Percentiles rank a stretch among this genome's conserved stretches.
Evolutionary conservation across 2,888 invertebrate genomes (phyloP).

Genomic region (Venusia cambrica): DNA sequence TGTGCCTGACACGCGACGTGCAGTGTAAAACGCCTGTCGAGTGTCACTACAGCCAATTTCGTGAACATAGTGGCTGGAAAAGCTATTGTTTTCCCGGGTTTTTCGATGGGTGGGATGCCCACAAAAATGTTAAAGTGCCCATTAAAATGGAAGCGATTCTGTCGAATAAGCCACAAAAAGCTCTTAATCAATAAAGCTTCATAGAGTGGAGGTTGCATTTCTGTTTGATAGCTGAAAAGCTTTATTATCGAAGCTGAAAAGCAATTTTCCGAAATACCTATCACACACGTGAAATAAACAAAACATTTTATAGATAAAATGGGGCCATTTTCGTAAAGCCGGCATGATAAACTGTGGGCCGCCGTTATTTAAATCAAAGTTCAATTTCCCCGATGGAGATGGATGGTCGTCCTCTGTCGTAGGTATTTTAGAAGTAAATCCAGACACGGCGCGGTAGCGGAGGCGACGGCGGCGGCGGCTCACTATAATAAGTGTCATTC

Average conservation of each 20-base stretch:
- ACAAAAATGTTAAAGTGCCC: slow-evolving; percentile 1
- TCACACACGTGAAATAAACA: not conserved
- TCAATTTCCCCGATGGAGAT: slow-evolving; percentile 35
- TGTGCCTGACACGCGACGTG: slow-evolving; percentile 25
- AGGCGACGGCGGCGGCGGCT: too few species aligned
- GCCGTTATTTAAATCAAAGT: slow-evolving; percentile 26
- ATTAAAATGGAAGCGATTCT: not conserved
- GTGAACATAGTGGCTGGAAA: slow-evolving; percentile 5
- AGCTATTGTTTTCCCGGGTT: slow-evolving; percentile 6
- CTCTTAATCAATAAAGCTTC: not conserved
- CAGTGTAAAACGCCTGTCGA: slow-evolving; percentile 18
- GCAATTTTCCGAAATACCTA: slow-evolving; percentile 3
- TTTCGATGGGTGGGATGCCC: not conserved
- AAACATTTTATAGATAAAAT: not conserved
- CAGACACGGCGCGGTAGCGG: slow-evolving; percentile 30
- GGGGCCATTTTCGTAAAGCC: slow-evolving; percentile 6
- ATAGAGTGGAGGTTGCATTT: not conserved
- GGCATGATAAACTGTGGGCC: slow-evolving; percentile 4
- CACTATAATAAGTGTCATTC: slow-evolving; percentile 60
- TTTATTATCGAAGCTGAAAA: not conserved
- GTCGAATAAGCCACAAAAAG: not conserved
- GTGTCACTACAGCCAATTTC: slow-evolving; percentile 14
- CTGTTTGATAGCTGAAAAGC: not conserved
- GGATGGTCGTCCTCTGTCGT: slow-evolving; percentile 35
- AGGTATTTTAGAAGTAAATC: slow-evolving; percentile 47